These are phyloP conservation scores for Holothuria scabra DNA, from an alignment of 53 echinoderm and acorn worm species.

Conservation along the genomic window DNA sequence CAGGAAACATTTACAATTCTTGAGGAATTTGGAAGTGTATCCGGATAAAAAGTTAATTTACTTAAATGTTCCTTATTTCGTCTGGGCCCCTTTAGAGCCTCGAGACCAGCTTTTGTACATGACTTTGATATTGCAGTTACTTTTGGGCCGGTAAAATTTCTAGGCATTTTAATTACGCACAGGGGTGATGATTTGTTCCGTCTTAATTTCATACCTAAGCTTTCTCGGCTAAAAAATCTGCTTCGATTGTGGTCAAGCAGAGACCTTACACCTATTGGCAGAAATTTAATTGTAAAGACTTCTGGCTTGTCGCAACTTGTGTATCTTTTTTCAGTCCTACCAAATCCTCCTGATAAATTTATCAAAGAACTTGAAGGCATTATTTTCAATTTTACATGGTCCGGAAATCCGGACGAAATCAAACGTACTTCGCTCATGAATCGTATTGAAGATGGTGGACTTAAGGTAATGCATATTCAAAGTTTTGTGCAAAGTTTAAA, in stretches of 20 bases:
- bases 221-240: background rate
- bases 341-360: too few species aligned
- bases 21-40: background rate
- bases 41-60: conserved; percentile 20
- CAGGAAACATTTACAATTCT: background rate
- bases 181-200: background rate
- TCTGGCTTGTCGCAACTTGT: too few species aligned
- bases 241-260: background rate
- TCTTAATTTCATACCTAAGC: conserved; percentile 4
- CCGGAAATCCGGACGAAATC: too few species aligned
- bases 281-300: too few species aligned
- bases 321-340: too few species aligned
- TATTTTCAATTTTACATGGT: too few species aligned
- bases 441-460: too few species aligned
- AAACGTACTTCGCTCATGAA: too few species aligned
- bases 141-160: background rate
- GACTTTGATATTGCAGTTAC: conserved; percentile 16
- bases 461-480: too few species aligned
- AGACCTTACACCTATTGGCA: background rate
- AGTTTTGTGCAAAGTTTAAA: too few species aligned
- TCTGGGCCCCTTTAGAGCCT: background rate
- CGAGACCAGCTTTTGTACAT: background rate
- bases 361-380: too few species aligned
- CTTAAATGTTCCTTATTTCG: background rate
- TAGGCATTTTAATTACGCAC: conserved; percentile 3